Conservation (phyloP, 2,888 invertebrate genomes). For the Drosophila melanosoma region DNA sequence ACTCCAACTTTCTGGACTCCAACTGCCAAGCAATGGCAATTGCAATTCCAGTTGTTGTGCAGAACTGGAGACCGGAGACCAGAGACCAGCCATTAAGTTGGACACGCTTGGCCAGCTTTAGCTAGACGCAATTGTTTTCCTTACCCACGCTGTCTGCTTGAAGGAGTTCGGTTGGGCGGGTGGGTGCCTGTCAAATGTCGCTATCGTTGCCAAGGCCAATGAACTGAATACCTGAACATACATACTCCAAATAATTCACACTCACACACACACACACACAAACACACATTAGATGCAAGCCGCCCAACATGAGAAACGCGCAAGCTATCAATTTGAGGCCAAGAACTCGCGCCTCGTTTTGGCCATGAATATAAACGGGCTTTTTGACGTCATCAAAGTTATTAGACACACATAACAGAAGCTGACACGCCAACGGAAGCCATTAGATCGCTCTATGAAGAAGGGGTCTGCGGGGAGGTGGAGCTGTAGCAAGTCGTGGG, state of each 20-base stretch:
- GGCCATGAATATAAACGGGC: slow-evolving; percentile 70
- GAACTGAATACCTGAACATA: slow-evolving; percentile 49
- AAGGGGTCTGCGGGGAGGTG: slow-evolving; percentile 2
- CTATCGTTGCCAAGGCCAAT: slow-evolving; percentile 68
- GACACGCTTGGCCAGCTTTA: slow-evolving; percentile 66
- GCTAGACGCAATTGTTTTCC: slow-evolving; percentile 28
- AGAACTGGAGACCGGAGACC: slow-evolving; percentile 30
- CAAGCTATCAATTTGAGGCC: slow-evolving; percentile 58
- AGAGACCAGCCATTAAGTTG: slow-evolving; percentile 55
- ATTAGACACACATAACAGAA: slow-evolving; percentile 56
- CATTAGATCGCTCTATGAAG: slow-evolving; percentile 52
- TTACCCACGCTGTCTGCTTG: slow-evolving; percentile 65
- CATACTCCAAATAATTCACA: slow-evolving; percentile 58
- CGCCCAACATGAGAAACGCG: slow-evolving; percentile 21
- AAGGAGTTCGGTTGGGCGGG: not conserved
- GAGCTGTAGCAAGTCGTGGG: slow-evolving; percentile 23
- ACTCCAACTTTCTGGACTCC: slow-evolving; percentile 9
- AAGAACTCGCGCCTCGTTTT: slow-evolving; percentile 64
- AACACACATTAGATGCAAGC: slow-evolving; percentile 13
- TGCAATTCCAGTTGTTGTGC: slow-evolving; percentile 36
- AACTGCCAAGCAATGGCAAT: slow-evolving; percentile 55
- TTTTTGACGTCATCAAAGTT: slow-evolving; percentile 70
- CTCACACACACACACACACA: slow-evolving; percentile 28
- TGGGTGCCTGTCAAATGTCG: slow-evolving; percentile 47
- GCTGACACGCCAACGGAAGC: slow-evolving; percentile 74